Evolutionary conservation across 2,888 invertebrate species (phyloP), one percentile per base, ranked within the genome.

Genomic region (Drosophila cracens): DNA sequence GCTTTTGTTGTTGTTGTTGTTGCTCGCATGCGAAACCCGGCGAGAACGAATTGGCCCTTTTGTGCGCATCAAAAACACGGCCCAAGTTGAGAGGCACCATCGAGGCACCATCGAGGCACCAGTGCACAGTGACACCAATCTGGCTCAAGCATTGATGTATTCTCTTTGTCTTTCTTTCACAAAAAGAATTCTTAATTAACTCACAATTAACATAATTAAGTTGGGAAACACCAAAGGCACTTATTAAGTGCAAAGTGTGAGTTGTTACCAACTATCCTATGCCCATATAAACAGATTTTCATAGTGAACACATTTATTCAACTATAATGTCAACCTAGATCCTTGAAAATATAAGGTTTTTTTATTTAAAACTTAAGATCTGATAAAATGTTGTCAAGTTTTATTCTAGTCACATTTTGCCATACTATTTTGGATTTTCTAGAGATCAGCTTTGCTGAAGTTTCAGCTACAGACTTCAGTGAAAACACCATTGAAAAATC

Each of bases 1-100:
- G 21, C 21, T n/a, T n/a, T n/a, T 69, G 65, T 11, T 69, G 60
- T 7, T 74, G 67, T 4, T 76, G 70, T 38, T 67, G 84, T 57
- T 76, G 53, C 62, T 72, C 76, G 74, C 75, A 82, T 80, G 71
- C 73, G 89, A 87, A 82, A 76, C 82, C 92, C 91, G 76, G 79
- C 79, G 91, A 84, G 90, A 83, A 88, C 90, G 85, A 84, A 88
- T 87, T 87, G 90, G 89, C 85, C 82, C 90, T 90, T 90, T 88
- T 87, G 83, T 87, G 89, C 86, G 83, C 88, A 82, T 88, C 88
- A 83, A 76, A 71, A 81, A 79, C 87, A 83, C 67, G 82, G 75
- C 81, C 74, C 79, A 79, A 85, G 83, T 85, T 74, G 87, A 73
- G 87, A 74, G 83, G 72, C 72, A 53, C 70, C 64, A 61, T 53